Conservation (phyloP, 1,140 invertebrate species). For the Catajapyx aquilonaris region DNA sequence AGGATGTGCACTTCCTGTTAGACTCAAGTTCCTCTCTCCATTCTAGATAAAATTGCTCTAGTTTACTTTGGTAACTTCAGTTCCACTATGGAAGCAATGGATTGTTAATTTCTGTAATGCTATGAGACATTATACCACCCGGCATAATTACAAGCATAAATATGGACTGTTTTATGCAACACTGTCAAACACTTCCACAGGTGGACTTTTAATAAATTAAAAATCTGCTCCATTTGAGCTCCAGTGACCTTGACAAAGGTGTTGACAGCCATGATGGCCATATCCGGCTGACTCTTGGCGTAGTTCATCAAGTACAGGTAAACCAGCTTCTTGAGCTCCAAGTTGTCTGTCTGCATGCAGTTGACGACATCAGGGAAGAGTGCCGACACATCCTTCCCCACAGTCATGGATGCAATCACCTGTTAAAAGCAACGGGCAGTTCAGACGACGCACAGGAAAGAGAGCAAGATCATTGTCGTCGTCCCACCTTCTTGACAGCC, state of each 20-base stretch:
- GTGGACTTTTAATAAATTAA: conserved; percentile 5
- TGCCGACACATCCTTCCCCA: conserved; percentile 88
- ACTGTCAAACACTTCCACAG: no score
- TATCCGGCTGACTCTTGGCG: conserved; percentile 98
- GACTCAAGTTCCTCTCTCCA: no score
- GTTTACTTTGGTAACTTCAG: no score
- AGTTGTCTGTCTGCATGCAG: conserved; percentile 99
- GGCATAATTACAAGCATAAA: no score
- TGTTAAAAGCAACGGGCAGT: conserved; percentile 23
- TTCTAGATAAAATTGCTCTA: no score
- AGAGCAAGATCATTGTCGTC: no score
- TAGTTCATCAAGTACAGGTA: conserved; percentile 99
- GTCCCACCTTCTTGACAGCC: conserved; percentile 92
- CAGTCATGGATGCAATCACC: conserved; percentile 99
- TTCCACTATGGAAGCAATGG: no score
- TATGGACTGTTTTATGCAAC: no score
- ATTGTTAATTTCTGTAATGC: no score
- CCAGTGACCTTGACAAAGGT: conserved; percentile 90
- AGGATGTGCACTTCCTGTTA: no score
- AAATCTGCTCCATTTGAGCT: conserved; percentile 7
- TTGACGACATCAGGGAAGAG: conserved; percentile 98
- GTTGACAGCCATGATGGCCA: conserved; percentile 99
- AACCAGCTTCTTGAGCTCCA: conserved; percentile 97
- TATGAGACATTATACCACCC: no score
- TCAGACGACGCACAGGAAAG: no score